Base-by-base conservation (phyloP, 2,113 vertebrate genomes). In the Asarcornis scutulata region DNA sequence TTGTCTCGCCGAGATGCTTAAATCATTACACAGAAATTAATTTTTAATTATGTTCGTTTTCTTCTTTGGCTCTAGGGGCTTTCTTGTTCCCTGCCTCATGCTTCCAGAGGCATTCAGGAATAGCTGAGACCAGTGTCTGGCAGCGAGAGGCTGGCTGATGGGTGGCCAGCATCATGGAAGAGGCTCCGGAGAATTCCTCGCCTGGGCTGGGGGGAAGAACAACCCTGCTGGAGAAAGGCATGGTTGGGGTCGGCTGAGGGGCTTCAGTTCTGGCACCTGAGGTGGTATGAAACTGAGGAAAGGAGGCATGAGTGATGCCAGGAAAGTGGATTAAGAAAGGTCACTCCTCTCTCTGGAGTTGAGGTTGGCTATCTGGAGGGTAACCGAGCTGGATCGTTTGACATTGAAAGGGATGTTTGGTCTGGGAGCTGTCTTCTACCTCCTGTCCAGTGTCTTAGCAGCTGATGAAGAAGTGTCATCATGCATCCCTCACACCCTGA, bases 21-120 rank as follows among this genome's bases (percentile, higher is more conserved):
- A 83, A 84, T 93, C 50, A 42, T 96, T 79, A 86, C n/a, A 26
- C 44, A 66, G 86, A 87, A 91, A 93, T 92, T 53, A 89, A 72
- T 92, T 93, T 91, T 92, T 86, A 64, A 89, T 94, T 94, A 83
- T 60, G 60, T 90, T 96, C 0, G 0, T 68, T 93, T 93, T 89
- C 29, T 78, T 80, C 71, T 93, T 92, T 93, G 67, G 27, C 87
- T 91, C 86, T 55, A 52, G 69, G n/a, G 71, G 34, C 50, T 93
- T 95, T 84, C 36, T 79, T 72, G 63, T 68, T 88, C 56, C 67
- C 83, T 71, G 50, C 58, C 46, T 96, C 64, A 31, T 29, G 48
- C 79, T 93, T 93, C 72, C 74, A 85, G 56, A 86, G 42, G 66
- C 46, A 16, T 89, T 85, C 44, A 26, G 73, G 38, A 36, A 1